These are phyloP conservation scores for Cynocephalus volans DNA, from an alignment of 2,113 vertebrate genomes.

Conservation along the genomic window DNA sequence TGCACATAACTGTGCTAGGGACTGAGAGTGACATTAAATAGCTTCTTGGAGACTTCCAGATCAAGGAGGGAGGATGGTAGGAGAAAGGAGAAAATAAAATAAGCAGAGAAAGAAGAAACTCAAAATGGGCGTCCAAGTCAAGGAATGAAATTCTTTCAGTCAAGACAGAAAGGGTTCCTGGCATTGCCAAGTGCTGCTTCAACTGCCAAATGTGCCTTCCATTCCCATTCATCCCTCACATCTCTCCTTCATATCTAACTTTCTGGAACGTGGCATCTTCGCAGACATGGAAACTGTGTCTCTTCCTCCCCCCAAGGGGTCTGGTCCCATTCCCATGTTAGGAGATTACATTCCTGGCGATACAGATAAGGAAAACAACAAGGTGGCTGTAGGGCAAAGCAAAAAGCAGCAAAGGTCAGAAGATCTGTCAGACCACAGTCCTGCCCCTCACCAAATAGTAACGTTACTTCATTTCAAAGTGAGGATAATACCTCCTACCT, in stretches of 20 bases:
- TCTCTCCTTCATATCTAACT: not conserved
- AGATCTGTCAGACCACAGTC: not conserved
- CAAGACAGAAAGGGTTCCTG: not conserved
- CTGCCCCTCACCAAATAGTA: not conserved
- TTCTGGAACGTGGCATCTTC: not conserved
- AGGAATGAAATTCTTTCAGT: not conserved
- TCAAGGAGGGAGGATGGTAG: not conserved
- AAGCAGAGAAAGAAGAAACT: not conserved
- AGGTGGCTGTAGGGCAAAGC: not conserved
- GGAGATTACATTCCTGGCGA: slow-evolving; percentile 24
- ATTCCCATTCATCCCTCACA: not conserved
- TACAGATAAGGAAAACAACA: not conserved
- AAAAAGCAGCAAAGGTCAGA: not conserved
- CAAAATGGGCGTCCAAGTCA: not conserved
- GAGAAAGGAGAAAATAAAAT: not conserved
- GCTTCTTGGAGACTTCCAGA: not conserved
- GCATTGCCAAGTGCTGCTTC: not conserved
- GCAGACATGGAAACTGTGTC: slow-evolving; percentile 25
- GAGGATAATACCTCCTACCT: not conserved
- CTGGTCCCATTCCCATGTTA: slow-evolving; percentile 5
- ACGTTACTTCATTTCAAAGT: not conserved
- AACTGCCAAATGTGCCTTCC: not conserved
- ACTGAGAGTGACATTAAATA: not conserved
- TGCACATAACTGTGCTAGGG: not conserved
- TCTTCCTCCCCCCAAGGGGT: not conserved